phyloP scores from a whole-genome alignment of 2,797 vertebrate species.

The Rhynchotus rufescens region DNA sequence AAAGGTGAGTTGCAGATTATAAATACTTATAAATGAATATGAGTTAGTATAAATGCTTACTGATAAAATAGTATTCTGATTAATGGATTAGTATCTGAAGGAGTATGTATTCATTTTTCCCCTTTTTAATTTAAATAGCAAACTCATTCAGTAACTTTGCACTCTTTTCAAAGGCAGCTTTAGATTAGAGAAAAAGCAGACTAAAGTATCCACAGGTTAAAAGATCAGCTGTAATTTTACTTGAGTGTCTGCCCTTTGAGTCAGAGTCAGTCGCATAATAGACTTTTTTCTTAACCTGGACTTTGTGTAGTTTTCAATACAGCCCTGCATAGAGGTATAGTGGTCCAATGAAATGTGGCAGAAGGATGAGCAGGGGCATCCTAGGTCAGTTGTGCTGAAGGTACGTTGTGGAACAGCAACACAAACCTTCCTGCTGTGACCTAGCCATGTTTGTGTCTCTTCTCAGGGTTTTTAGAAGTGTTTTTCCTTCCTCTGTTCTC shows the following conservation, averaged over 20 bases:
- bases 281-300: neutral
- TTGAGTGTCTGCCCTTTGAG: neutral
- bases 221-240: neutral
- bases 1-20: neutral
- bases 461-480: slow-evolving; percentile 47
- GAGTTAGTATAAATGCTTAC: neutral
- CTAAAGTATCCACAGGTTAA: neutral
- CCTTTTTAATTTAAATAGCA: neutral
- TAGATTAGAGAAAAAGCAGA: neutral
- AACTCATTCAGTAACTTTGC: neutral
- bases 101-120: neutral
- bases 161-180: neutral
- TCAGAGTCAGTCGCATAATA: neutral
- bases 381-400: neutral
- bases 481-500: neutral
- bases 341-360: neutral
- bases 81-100: neutral
- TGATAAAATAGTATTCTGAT: neutral
- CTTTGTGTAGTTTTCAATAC: neutral
- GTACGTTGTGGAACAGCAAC: neutral
- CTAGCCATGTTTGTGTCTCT: slow-evolving; percentile 18
- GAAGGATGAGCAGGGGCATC: neutral
- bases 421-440: neutral
- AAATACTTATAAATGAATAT: neutral
- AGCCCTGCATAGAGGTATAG: neutral